Conservation (phyloP, 2,888 invertebrate species). For the Tribolium freemani region DNA sequence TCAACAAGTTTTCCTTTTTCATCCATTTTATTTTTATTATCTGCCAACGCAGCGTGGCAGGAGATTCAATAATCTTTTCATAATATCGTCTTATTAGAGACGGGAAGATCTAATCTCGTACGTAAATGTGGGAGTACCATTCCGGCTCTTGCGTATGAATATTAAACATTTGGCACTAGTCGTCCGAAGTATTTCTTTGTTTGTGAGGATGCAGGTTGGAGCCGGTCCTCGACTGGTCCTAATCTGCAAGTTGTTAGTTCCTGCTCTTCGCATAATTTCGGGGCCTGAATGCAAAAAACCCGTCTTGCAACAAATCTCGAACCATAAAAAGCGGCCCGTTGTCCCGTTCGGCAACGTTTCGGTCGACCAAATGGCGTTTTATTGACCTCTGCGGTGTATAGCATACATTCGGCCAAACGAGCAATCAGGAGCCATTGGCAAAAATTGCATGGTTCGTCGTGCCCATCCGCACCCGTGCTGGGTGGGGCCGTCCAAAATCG, state of each 20-base stretch:
- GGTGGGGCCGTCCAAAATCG: slow-evolving; percentile 33
- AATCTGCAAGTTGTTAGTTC: slow-evolving; percentile 35
- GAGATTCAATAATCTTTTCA: slow-evolving; percentile 12
- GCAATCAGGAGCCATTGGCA: slow-evolving; percentile 9
- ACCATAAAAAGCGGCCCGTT: slow-evolving; percentile 36
- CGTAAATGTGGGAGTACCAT: slow-evolving; percentile 2
- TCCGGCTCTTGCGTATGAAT: background rate
- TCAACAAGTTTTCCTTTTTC: too few relatives aligned
- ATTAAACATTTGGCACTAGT: background rate
- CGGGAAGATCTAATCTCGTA: background rate
- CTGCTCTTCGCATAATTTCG: slow-evolving; percentile 31
- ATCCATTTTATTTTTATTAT: background rate
- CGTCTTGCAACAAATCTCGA: slow-evolving; percentile 41
- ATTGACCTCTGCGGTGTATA: slow-evolving; percentile 35
- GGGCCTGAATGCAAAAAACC: slow-evolving; percentile 38
- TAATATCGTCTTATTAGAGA: background rate
- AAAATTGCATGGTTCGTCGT: slow-evolving; percentile 32
- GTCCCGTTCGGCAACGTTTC: slow-evolving; percentile 36
- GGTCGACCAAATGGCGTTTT: slow-evolving; percentile 36
- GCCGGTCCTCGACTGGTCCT: slow-evolving; percentile 19
- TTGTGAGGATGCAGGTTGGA: slow-evolving; percentile 8
- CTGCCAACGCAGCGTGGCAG: background rate
- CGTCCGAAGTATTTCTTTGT: background rate
- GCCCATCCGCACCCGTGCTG: slow-evolving; percentile 11
- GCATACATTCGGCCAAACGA: slow-evolving; percentile 20